Evolutionary conservation across 2,888 invertebrate species (phyloP).

Genomic region (Leptinotarsa haldemani): DNA sequence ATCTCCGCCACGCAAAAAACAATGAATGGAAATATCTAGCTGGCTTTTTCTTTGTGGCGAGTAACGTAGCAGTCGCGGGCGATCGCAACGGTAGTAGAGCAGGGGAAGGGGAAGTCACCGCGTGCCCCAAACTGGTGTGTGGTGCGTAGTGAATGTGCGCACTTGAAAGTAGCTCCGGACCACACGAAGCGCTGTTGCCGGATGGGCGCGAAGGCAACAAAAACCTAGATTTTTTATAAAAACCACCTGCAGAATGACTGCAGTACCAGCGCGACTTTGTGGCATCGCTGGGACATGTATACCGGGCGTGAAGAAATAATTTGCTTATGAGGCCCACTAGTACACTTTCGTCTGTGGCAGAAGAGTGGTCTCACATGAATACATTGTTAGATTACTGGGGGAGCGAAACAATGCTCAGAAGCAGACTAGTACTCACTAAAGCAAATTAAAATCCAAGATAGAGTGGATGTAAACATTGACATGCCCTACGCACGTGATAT

Average conservation of each 20-base stretch:
- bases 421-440: no score
- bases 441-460: no score
- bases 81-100: slow-evolving; percentile 28
- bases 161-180: slow-evolving; percentile 40
- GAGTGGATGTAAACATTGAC: no score
- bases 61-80: slow-evolving; percentile 23
- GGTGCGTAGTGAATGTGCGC: slow-evolving; percentile 57
- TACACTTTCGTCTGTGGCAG: no score
- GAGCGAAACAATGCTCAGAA: no score
- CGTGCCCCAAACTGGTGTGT: slow-evolving; percentile 59
- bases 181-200: slow-evolving; percentile 47
- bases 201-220: neutral
- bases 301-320: neutral
- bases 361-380: no score
- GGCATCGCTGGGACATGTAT: neutral
- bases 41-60: slow-evolving; percentile 25
- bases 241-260: slow-evolving; percentile 40
- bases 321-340: no score
- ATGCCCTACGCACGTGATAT: no score
- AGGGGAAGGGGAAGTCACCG: slow-evolving; percentile 52
- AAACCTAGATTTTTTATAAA: slow-evolving; percentile 27
- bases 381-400: no score
- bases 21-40: slow-evolving; percentile 29
- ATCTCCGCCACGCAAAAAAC: slow-evolving; percentile 31
- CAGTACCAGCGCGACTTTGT: neutral